phyloP scores from a whole-genome alignment of 2,113 vertebrate genomes.

The Danionella cerebrum region DNA sequence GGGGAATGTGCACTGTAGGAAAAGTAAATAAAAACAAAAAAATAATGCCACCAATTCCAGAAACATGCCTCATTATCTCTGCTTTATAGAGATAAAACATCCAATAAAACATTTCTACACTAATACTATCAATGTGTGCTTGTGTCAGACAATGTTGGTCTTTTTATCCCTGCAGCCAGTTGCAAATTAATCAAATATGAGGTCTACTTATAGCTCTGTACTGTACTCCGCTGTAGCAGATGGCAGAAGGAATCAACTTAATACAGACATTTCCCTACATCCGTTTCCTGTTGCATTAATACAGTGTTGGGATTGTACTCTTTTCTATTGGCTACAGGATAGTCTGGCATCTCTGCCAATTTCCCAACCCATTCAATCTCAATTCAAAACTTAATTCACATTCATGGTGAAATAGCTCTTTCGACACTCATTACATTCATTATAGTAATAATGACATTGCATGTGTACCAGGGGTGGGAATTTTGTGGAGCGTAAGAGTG shows the following conservation, averaged over 20 bases:
- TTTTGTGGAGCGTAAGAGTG: too few species aligned
- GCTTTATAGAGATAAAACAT: constrained; percentile 42
- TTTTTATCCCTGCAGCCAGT: constrained; percentile 20
- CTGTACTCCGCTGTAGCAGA: constrained; percentile 15
- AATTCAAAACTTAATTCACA: too few species aligned
- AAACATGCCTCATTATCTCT: constrained; percentile 47
- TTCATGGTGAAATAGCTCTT: too few species aligned
- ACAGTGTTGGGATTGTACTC: constrained; percentile 5
- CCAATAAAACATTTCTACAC: constrained; percentile 44
- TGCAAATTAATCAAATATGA: constrained; percentile 32
- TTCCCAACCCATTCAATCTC: too few species aligned
- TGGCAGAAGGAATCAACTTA: neutral
- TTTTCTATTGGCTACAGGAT: too few species aligned
- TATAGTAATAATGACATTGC: too few species aligned
- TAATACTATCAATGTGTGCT: constrained; percentile 40
- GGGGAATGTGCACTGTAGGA: neutral
- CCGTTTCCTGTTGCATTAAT: neutral
- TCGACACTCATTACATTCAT: too few species aligned
- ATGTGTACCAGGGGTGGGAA: too few species aligned
- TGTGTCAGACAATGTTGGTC: neutral
- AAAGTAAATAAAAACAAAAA: constrained; percentile 35
- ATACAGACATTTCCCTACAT: constrained; percentile 1
- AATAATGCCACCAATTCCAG: constrained; percentile 34
- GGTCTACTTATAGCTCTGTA: constrained; percentile 26
- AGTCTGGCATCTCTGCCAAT: too few species aligned